A percentile compares a stretch with the other conserved stretches of the same genome.
These are phyloP conservation scores for Alentia gelatinosa DNA, from an alignment of 2,888 invertebrate genomes.

Conservation along the genomic window DNA sequence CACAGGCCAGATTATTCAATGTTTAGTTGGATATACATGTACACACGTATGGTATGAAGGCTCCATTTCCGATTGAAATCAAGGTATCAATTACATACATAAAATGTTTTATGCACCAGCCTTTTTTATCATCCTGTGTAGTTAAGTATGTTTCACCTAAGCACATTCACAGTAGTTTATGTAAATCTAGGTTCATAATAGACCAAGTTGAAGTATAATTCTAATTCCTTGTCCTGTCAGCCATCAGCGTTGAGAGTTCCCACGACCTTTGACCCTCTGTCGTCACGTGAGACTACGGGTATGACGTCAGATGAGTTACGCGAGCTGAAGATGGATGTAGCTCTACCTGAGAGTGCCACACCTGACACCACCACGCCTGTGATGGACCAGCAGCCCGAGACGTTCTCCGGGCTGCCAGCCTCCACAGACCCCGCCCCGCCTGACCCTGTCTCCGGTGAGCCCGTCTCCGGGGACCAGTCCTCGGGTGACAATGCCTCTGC, in stretches of 20 bases:
- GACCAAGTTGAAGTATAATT: too few species aligned
- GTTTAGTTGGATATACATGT: too few species aligned
- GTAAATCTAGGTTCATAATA: too few species aligned
- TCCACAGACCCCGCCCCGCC: background rate
- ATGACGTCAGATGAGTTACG: conserved; percentile 32
- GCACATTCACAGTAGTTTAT: too few species aligned
- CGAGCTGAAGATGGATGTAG: background rate
- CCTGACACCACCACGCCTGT: background rate
- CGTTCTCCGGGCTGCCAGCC: background rate
- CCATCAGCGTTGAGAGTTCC: background rate
- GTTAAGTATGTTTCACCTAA: too few species aligned
- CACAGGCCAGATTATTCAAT: too few species aligned
- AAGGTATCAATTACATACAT: too few species aligned
- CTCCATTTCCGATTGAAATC: too few species aligned
- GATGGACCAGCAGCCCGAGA: background rate
- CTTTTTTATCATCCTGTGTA: too few species aligned
- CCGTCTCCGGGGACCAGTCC: background rate
- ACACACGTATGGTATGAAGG: too few species aligned
- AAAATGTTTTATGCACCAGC: too few species aligned
- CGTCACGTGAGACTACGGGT: background rate
- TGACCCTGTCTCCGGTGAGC: background rate
- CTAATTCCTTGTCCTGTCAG: background rate
- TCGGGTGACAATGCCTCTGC: background rate
- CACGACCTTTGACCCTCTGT: too few species aligned
- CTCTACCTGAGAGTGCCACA: background rate